These are phyloP conservation scores for Mellilla xanthometata DNA, from an alignment of 2,888 invertebrate species.

Conservation along the genomic window DNA sequence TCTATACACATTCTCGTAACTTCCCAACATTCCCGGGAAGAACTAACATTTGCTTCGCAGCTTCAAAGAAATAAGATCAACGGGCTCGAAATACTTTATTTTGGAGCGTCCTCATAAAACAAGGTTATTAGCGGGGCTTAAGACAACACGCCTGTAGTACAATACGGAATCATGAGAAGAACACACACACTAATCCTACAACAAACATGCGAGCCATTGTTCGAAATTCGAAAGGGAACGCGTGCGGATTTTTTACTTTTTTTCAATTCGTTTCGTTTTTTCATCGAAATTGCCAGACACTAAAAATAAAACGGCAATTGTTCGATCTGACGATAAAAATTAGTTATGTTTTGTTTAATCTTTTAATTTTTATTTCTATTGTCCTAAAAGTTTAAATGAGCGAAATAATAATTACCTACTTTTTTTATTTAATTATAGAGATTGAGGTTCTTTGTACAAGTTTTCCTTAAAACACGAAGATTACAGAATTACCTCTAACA, in stretches of 20 bases:
- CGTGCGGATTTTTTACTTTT: slow-evolving; percentile 46
- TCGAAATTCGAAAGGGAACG: slow-evolving; percentile 49
- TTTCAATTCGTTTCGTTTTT: slow-evolving; percentile 9
- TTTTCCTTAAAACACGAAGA: too few species aligned
- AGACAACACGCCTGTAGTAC: slow-evolving; percentile 26
- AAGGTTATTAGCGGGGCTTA: slow-evolving; percentile 31
- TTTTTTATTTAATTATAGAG: too few species aligned
- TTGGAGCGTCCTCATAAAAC: slow-evolving; percentile 29
- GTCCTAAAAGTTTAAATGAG: slow-evolving; percentile 4
- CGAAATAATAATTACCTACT: too few species aligned
- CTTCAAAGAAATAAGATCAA: slow-evolving; percentile 29
- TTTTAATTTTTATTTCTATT: slow-evolving; percentile 15
- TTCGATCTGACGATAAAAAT: slow-evolving; percentile 19
- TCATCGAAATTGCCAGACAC: slow-evolving; percentile 33
- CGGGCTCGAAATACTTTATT: slow-evolving; percentile 27
- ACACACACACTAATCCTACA: slow-evolving; percentile 68
- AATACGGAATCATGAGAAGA: slow-evolving; percentile 61
- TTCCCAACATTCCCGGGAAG: slow-evolving; percentile 2
- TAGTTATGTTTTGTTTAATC: slow-evolving; percentile 17
- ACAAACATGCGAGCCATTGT: slow-evolving; percentile 66
- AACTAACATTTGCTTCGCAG: slow-evolving; percentile 16
- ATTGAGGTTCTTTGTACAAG: too few species aligned
- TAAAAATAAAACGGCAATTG: slow-evolving; percentile 26
- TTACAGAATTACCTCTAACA: background rate
- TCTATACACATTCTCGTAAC: slow-evolving; percentile 35